Percentiles rank a stretch among this genome's conserved stretches.
phyloP scores from a whole-genome alignment of 2,797 vertebrate species.

The Catamblyrhynchus diadema region DNA sequence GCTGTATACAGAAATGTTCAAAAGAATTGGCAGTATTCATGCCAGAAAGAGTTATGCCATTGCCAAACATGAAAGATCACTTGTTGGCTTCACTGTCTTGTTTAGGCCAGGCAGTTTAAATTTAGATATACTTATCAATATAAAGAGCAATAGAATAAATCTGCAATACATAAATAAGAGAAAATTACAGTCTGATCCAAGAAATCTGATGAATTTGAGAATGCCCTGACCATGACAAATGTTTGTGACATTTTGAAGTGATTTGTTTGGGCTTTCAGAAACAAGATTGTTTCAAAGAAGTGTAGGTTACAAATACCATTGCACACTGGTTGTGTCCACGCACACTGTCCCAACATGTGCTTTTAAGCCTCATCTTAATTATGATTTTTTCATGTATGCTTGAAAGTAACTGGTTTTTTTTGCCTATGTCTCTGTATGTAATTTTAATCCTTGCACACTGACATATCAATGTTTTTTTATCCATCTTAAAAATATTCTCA shows the following conservation, averaged over 20 bases:
- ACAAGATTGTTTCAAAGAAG: background rate
- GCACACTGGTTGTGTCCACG: background rate
- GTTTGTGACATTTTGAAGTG: background rate
- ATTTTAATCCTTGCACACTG: background rate
- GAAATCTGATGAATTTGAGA: background rate
- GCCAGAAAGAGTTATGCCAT: background rate
- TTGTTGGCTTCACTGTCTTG: background rate
- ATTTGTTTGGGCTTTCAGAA: background rate
- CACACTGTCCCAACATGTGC: background rate
- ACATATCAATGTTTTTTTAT: background rate
- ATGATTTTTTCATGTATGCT: rapidly evolving
- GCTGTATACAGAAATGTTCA: background rate
- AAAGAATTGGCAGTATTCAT: background rate
- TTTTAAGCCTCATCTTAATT: background rate
- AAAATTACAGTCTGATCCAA: background rate
- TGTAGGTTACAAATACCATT: background rate
- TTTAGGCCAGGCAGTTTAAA: background rate
- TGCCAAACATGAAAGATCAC: background rate
- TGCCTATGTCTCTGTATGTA: background rate
- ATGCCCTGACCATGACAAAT: background rate
- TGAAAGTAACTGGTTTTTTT: background rate
- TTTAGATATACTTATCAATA: background rate
- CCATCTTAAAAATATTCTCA: rapidly evolving
- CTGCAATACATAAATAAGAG: background rate
- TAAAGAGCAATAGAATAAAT: background rate